Base-by-base conservation (phyloP, 2,113 vertebrate genomes). In the Hiodon alosoides region DNA sequence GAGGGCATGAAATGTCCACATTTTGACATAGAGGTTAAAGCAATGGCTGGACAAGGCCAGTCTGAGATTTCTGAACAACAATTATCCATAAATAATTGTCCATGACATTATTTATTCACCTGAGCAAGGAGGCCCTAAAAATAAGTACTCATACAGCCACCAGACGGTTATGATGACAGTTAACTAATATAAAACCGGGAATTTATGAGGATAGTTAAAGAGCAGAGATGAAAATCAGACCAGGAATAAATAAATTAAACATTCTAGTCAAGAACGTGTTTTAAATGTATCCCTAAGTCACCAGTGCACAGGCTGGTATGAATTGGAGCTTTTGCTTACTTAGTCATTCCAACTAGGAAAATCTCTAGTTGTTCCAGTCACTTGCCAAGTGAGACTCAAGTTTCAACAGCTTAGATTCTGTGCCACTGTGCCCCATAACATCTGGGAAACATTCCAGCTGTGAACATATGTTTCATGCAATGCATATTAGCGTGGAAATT, bases 341-440 rank as follows among this genome's bases (percentile, higher is more conserved):
- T 2, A 16, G 3, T n/a, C n/a, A 10, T 48, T 50, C 71, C 57
- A 48, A 7, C 4, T 3, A 9, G 71, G 57, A 59, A 51, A 46
- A 51, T 3, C 31, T 46, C 13, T 47, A 17, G 58, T 60, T 61
- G 61, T 72, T 72, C 58, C 57, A 72, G 57, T 60, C 50, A 46
- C 71, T 46, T 50, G 47, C 6, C 57, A 72, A 50, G 11, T 46
- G 13, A 8, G 17, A 60, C 70, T 72, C 58, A 72, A 48, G 71
- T 72, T 72, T 72, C 71, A 72, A 17, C 47, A 57, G 50, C 31
- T 58, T 31, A 71, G 46, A 60, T 51, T 31, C 55, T n/a, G 46
- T 47, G 14, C 31, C 57, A 7, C 71, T 60, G 10, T 60, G 31
- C 48, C 55, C 57, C 70, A 13, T 57, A 48, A 59, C 55, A 31